These are phyloP conservation scores for Schrankia costaestrigalis DNA, from an alignment of 2,888 invertebrate species.

Conservation along the genomic window DNA sequence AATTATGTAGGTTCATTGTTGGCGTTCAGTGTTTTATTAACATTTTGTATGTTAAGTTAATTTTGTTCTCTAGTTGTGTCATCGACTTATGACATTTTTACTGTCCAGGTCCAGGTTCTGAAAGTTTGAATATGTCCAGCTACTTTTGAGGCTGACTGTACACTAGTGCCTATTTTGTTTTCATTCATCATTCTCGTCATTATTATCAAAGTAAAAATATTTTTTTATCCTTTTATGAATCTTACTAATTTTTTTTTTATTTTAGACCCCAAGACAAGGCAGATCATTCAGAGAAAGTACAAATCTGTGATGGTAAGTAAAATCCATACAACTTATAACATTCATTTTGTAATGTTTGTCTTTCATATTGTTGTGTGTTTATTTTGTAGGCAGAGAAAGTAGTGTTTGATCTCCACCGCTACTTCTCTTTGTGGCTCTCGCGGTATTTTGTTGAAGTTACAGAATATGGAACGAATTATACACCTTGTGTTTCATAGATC, in stretches of 20 bases:
- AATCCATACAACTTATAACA: neutral
- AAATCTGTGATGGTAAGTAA: conserved; percentile 98
- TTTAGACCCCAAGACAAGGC: conserved; percentile 98
- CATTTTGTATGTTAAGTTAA: too few species aligned
- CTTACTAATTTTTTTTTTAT: conserved; percentile 36
- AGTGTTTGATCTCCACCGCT: conserved; percentile 88
- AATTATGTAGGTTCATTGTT: too few species aligned
- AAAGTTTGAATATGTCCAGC: too few species aligned
- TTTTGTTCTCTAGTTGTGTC: too few species aligned
- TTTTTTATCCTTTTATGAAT: neutral
- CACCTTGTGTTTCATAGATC: conserved; percentile 67
- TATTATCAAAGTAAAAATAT: neutral
- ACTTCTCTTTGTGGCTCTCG: conserved; percentile 86
- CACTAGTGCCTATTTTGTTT: too few species aligned
- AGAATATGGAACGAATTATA: conserved; percentile 59
- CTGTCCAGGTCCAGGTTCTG: too few species aligned
- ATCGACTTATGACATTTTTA: too few species aligned
- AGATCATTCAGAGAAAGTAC: conserved; percentile 97
- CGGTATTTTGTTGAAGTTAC: conserved; percentile 67
- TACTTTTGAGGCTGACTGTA: too few species aligned
- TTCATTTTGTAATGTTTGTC: conserved; percentile 15
- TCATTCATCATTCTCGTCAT: too few species aligned
- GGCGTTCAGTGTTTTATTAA: too few species aligned
- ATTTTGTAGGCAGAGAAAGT: conserved; percentile 88
- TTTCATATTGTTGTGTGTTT: conserved; percentile 48